Conservation (phyloP, 2,113 vertebrate species). For the Oceanites oceanicus region DNA sequence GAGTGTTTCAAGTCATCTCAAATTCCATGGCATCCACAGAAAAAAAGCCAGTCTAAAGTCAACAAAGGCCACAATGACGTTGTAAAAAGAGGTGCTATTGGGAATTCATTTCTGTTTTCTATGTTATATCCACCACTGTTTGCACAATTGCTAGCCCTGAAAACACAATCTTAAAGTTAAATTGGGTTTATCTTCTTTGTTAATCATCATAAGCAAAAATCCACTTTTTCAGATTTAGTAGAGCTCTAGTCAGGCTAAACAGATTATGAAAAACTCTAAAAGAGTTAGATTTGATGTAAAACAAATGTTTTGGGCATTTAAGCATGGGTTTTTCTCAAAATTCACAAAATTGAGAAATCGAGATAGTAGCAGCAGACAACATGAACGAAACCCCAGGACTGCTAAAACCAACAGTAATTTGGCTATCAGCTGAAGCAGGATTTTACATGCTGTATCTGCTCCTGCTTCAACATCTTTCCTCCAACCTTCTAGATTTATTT, state of each 20-base stretch:
- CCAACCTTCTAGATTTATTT: background rate
- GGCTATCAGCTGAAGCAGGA: background rate
- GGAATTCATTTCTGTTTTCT: slow-evolving; percentile 37
- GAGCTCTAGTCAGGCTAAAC: background rate
- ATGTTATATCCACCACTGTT: background rate
- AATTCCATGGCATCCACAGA: slow-evolving; percentile 26
- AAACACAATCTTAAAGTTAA: background rate
- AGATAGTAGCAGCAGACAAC: background rate
- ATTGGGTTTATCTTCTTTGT: background rate
- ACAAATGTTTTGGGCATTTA: background rate
- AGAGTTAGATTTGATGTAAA: background rate
- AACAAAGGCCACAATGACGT: slow-evolving; percentile 36
- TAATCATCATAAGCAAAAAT: background rate
- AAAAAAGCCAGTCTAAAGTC: slow-evolving; percentile 35
- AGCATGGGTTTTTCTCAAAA: background rate
- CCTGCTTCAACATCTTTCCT: background rate
- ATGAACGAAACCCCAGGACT: background rate
- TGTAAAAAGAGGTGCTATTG: slow-evolving; percentile 19
- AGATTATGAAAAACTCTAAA: background rate
- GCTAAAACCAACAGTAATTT: background rate
- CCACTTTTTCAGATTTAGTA: background rate
- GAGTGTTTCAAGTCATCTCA: slow-evolving; percentile 40
- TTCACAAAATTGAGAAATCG: background rate
- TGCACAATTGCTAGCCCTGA: background rate
- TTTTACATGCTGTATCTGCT: background rate